Evolutionary conservation across 2,888 invertebrate species (phyloP).

Genomic region (Synergus itoensis): DNA sequence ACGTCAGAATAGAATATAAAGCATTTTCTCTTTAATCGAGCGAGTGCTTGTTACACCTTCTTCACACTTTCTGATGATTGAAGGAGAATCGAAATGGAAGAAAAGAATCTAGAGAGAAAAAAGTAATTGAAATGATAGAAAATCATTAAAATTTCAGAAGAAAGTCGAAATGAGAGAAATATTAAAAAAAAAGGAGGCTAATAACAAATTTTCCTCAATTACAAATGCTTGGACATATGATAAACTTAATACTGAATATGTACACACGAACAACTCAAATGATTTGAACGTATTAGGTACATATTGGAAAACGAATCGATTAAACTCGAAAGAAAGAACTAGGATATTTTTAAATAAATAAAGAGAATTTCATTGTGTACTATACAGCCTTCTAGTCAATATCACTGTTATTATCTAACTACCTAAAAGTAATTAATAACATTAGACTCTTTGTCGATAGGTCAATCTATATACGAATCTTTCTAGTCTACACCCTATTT

Average conservation of each 20-base stretch:
- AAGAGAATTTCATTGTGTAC: slow-evolving; percentile 12
- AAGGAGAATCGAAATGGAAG: neutral
- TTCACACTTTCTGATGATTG: neutral
- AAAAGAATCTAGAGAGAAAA: neutral
- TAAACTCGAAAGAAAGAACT: slow-evolving; percentile 10
- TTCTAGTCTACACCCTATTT: slow-evolving; percentile 26
- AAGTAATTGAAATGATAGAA: neutral
- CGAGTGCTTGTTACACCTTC: neutral
- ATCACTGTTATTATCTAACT: slow-evolving; percentile 40
- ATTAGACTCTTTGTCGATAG: slow-evolving; percentile 37
- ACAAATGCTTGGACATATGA: neutral
- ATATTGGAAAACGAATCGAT: slow-evolving; percentile 11
- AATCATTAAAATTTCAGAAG: neutral
- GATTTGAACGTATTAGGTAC: slow-evolving; percentile 16
- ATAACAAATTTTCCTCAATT: neutral
- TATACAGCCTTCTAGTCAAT: slow-evolving; percentile 40
- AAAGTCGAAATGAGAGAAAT: neutral
- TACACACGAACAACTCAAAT: slow-evolving; percentile 15
- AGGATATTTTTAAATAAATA: slow-evolving; percentile 26
- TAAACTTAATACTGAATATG: slow-evolving; percentile 22
- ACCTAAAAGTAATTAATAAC: slow-evolving; percentile 37
- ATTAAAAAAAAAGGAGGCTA: neutral
- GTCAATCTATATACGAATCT: slow-evolving; percentile 32
- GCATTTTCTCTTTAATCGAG: neutral
- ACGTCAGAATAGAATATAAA: neutral